These are phyloP conservation scores for Drosophila pseudoobscura DNA, from an alignment of 1,140 invertebrate genomes.

Conservation along the genomic window DNA sequence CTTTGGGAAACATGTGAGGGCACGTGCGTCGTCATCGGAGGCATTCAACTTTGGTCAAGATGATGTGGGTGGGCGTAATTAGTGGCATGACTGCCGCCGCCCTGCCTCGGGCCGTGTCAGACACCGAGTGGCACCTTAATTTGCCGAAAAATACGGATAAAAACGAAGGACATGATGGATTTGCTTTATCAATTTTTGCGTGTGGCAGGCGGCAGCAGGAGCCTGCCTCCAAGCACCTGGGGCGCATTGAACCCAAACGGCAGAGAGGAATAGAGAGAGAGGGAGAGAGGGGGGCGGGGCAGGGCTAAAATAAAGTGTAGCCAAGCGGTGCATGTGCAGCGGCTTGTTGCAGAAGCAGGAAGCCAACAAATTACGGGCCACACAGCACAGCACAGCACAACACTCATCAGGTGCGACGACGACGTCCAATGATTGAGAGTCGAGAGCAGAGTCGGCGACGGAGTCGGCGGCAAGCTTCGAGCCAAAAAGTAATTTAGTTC, in stretches of 20 bases:
- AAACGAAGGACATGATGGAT: conserved; percentile 36
- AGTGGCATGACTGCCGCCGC: conserved; percentile 25
- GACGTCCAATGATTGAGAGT: conserved; percentile 60
- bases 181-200: conserved; percentile 64
- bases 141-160: conserved; percentile 34
- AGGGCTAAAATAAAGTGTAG: conserved; percentile 32
- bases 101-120: conserved; percentile 43
- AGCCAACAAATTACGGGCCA: conserved; percentile 72
- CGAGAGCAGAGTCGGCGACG: too few species aligned
- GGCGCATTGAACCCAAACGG: conserved; percentile 73
- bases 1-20: conserved; percentile 36
- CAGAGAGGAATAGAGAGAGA: not conserved
- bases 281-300: conserved; percentile 6
- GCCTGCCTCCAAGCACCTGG: conserved; percentile 15
- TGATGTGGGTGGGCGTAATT: conserved; percentile 56
- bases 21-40: conserved; percentile 58
- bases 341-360: conserved; percentile 72
- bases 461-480: conserved; percentile 4
- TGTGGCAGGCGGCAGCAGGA: conserved; percentile 20
- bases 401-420: conserved; percentile 69
- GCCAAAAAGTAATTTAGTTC: conserved; percentile 59
- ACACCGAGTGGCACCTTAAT: conserved; percentile 68
- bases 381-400: conserved; percentile 18
- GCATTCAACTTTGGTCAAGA: conserved; percentile 56
- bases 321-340: conserved; percentile 78